Conservation (phyloP, 2,888 invertebrate genomes). For the Auanema sp. region DNA sequence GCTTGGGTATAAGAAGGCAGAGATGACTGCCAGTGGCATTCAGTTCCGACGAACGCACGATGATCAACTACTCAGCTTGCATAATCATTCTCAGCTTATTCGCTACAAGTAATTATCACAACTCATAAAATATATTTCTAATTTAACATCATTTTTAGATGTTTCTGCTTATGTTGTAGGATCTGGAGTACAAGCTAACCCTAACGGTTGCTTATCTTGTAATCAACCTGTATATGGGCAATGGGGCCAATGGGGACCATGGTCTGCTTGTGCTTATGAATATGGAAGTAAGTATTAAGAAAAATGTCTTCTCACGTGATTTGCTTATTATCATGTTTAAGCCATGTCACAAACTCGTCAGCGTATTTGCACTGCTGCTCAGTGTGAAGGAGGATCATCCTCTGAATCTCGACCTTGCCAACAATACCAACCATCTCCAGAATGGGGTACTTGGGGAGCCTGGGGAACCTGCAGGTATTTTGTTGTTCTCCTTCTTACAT, state of each 20-base stretch:
- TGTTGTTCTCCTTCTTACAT: background rate
- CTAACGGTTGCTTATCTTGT: slow-evolving; percentile 32
- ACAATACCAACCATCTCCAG: slow-evolving; percentile 35
- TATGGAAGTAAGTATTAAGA: slow-evolving; percentile 31
- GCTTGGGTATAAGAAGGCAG: no score
- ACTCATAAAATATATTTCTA: no score
- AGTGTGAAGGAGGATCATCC: slow-evolving; percentile 37
- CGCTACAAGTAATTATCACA: no score
- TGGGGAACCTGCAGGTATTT: slow-evolving; percentile 38
- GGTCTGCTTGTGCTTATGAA: slow-evolving; percentile 30
- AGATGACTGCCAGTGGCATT: no score
- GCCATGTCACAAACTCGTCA: slow-evolving; percentile 36
- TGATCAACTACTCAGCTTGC: no score
- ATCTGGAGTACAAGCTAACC: slow-evolving; percentile 35
- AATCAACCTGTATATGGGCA: slow-evolving; percentile 8
- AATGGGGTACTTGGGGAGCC: slow-evolving; percentile 37
- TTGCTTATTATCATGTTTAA: slow-evolving; percentile 18
- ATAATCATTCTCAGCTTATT: no score
- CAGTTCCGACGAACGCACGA: no score
- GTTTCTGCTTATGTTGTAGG: slow-evolving; percentile 31
- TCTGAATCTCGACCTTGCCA: slow-evolving; percentile 38
- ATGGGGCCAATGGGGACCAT: slow-evolving; percentile 36
- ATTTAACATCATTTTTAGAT: slow-evolving; percentile 28
- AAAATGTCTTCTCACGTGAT: background rate
- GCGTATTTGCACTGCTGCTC: slow-evolving; percentile 30